Percentiles rank a stretch among this genome's conserved stretches.
These are phyloP conservation scores for Ammodytes dubius DNA, from an alignment of 2,113 vertebrate species.

Conservation along the genomic window DNA sequence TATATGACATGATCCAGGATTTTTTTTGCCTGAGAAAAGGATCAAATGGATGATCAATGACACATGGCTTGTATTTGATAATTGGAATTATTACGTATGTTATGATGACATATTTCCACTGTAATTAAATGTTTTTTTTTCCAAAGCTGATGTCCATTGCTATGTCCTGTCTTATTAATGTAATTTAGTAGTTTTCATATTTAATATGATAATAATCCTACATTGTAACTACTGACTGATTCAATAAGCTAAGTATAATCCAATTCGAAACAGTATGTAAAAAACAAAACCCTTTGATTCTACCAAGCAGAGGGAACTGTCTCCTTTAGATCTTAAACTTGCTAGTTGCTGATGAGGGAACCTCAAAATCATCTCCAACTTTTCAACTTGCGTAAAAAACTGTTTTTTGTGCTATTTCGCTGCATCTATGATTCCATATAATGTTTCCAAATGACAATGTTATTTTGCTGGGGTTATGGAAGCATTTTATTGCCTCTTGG, in stretches of 20 bases:
- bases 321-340: not conserved
- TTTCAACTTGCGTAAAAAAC: not conserved
- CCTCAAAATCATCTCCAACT: not conserved
- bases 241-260: not conserved
- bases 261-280: not conserved
- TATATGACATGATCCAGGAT: not conserved
- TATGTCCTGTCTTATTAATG: not conserved
- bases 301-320: not conserved
- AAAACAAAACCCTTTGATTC: not conserved
- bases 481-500: slow-evolving; percentile 28
- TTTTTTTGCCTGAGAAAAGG: not conserved
- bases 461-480: not conserved
- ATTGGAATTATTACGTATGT: too few species aligned
- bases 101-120: not conserved
- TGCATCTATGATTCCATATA: not conserved
- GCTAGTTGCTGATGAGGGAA: not conserved
- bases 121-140: not conserved
- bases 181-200: not conserved
- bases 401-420: not conserved
- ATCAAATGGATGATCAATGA: not conserved
- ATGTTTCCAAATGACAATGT: not conserved
- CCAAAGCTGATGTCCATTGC: not conserved
- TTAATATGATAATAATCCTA: not conserved
- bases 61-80: not conserved
- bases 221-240: not conserved